Evolutionary conservation across 2,888 invertebrate species (phyloP).

Genomic region (Invenusta paracnida): DNA sequence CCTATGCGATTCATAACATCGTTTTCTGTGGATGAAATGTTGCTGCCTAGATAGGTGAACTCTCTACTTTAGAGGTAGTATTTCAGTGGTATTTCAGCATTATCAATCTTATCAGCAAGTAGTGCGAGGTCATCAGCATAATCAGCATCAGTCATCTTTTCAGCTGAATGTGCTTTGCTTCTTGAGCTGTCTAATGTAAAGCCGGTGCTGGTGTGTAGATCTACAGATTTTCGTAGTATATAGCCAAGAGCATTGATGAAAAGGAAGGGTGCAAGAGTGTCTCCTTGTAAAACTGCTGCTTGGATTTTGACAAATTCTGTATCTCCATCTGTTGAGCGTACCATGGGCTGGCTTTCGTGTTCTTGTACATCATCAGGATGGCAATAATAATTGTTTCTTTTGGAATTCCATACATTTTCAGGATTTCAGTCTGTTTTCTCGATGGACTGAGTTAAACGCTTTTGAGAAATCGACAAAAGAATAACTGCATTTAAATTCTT

Average conservation of each 20-base stretch:
- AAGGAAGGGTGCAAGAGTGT: neutral
- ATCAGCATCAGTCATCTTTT: neutral
- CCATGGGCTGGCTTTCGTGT: neutral
- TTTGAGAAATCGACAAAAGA: neutral
- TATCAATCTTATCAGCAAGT: too few species aligned
- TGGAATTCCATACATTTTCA: neutral
- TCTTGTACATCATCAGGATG: neutral
- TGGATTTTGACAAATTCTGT: neutral
- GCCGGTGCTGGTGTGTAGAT: neutral
- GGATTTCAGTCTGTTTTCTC: neutral
- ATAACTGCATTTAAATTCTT: too few species aligned
- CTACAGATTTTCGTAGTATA: neutral
- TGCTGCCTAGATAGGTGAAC: neutral
- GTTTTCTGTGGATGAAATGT: neutral
- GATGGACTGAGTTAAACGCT: neutral
- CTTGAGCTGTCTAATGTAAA: neutral
- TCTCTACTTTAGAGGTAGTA: too few species aligned
- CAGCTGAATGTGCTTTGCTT: neutral
- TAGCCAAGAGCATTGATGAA: too few species aligned
- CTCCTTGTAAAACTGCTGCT: neutral
- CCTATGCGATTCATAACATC: neutral
- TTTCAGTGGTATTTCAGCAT: too few species aligned
- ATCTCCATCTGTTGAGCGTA: neutral
- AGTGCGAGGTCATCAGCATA: neutral
- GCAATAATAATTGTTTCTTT: neutral